These are phyloP conservation scores for Ptychadena robeensis DNA, from an alignment of 2,797 vertebrate species.

Conservation along the genomic window DNA sequence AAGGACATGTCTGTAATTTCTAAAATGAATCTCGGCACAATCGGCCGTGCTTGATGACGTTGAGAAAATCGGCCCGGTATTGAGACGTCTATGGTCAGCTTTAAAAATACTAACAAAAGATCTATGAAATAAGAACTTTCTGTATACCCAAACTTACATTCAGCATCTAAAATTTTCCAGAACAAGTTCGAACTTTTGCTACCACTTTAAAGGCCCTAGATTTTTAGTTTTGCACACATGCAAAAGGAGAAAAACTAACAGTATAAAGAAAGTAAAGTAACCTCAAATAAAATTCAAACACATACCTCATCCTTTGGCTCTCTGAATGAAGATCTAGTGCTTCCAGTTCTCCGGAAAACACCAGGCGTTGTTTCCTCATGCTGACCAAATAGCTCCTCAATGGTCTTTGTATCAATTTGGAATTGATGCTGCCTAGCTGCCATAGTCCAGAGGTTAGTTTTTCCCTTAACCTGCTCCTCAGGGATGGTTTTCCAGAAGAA, in stretches of 20 bases:
- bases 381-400: slow-evolving; percentile 98
- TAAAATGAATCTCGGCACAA: too few relatives aligned
- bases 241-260: background rate
- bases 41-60: too few relatives aligned
- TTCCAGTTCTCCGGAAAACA: slow-evolving; percentile 68
- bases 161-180: background rate
- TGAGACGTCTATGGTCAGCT: too few relatives aligned
- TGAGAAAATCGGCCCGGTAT: too few relatives aligned
- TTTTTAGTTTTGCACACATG: too few relatives aligned
- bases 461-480: slow-evolving; percentile 92
- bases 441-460: slow-evolving; percentile 96
- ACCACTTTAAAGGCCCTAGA: background rate
- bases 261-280: background rate
- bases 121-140: background rate
- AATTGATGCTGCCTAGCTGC: slow-evolving; percentile 86
- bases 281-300: background rate
- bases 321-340: slow-evolving; percentile 81
- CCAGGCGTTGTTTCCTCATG: slow-evolving; percentile 80
- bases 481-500: slow-evolving; percentile 99
- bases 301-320: slow-evolving; percentile 89
- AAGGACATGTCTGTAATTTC: too few relatives aligned
- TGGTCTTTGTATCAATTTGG: slow-evolving; percentile 90
- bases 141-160: background rate
- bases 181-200: background rate
- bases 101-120: too few relatives aligned